A percentile compares a stretch with the other conserved stretches of the same genome.
Evolutionary conservation across 2,797 vertebrate species (phyloP).

Genomic region (Loris lydekkerianus): DNA sequence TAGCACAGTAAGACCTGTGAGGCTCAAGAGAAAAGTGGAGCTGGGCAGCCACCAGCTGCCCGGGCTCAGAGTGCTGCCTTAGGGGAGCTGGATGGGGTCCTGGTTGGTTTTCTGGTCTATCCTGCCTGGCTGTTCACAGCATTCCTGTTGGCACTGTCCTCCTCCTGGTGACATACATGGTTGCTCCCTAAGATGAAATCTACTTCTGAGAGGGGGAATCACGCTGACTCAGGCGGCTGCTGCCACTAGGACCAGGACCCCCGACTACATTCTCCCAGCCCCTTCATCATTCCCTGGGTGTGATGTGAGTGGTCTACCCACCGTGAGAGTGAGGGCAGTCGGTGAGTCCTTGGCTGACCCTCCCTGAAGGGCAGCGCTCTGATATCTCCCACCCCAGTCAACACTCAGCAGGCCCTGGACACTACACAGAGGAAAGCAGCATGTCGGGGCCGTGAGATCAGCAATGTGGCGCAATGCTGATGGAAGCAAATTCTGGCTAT

Average conservation of each 20-base stretch:
- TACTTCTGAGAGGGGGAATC: neutral
- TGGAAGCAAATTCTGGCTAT: neutral
- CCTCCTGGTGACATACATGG: neutral
- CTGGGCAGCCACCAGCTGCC: neutral
- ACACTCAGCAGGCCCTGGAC: neutral
- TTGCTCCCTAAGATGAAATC: neutral
- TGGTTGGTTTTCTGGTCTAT: neutral
- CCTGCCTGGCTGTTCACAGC: neutral
- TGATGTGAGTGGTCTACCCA: neutral
- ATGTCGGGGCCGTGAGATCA: neutral
- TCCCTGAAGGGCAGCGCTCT: neutral
- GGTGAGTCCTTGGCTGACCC: neutral
- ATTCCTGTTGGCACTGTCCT: neutral
- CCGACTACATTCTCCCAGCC: neutral
- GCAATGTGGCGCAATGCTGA: neutral
- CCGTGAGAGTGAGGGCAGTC: neutral
- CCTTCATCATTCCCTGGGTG: neutral
- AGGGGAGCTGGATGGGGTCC: neutral
- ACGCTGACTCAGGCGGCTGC: neutral
- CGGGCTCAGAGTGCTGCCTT: neutral
- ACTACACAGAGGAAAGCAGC: rapidly evolving
- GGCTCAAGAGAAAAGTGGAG: neutral
- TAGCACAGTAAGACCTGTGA: neutral
- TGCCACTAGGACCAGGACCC: neutral
- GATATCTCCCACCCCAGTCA: neutral